Percentiles rank a stretch among this genome's conserved stretches.
Conservation (phyloP, 2,888 invertebrate genomes). For the Leptinotarsa peninsularis region DNA sequence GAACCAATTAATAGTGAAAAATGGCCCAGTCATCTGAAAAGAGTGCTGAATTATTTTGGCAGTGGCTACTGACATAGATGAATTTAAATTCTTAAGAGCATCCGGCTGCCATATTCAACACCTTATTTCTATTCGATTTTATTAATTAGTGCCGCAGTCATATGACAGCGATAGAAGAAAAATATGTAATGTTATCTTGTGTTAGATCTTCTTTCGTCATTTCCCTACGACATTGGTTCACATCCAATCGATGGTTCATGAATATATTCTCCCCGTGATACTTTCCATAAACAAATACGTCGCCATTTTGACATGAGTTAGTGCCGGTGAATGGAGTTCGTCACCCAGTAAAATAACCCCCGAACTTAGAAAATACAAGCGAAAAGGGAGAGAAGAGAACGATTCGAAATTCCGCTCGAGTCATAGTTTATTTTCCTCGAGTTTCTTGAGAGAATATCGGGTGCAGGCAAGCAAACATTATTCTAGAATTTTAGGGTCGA, state of each 20-base stretch:
- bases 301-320: conserved; percentile 56
- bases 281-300: conserved; percentile 60
- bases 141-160: background rate
- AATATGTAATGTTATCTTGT: background rate
- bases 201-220: too few relatives aligned
- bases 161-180: background rate
- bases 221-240: background rate
- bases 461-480: conserved; percentile 56
- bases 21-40: conserved; percentile 29
- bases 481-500: conserved; percentile 57
- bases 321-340: conserved; percentile 50
- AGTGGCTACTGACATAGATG: background rate
- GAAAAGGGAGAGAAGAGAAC: conserved; percentile 35
- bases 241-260: background rate
- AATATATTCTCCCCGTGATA: conserved; percentile 4
- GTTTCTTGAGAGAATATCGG: conserved; percentile 44
- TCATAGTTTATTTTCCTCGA: conserved; percentile 46
- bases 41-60: background rate
- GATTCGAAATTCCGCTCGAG: conserved; percentile 26
- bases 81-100: background rate
- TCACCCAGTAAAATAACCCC: conserved; percentile 49
- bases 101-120: background rate
- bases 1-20: conserved; percentile 39
- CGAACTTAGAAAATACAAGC: conserved; percentile 42
- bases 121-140: background rate